Base-by-base conservation (phyloP, 1,140 invertebrate species). In the Oncopodura yosiiana region DNA sequence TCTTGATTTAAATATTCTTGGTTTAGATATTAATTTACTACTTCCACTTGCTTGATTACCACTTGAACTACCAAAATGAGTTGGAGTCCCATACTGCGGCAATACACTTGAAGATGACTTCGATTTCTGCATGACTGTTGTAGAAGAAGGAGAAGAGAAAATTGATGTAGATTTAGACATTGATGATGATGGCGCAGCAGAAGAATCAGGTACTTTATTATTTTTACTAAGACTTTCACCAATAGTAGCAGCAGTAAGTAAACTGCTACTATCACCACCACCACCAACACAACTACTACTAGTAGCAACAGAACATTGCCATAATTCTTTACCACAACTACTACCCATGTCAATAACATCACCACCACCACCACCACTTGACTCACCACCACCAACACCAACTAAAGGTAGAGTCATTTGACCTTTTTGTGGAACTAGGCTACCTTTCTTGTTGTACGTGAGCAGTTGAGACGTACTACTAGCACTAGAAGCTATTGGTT, bases 41-140 rank as follows among this genome's bases (percentile, higher is more conserved):
- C 42, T 32, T 1, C 48, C 21, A 9, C 46, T 36, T 82, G 67
- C 83, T 84, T 68, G 82, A 86, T 52, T 86, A 73, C 26, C 82
- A 81, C 59, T 81, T 77, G 80, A 84, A 88, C 66, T 89, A 82
- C 70, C 79, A 56, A n/a, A n/a, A n/a, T n/a, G 89, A 81, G 66
- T 85, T 78, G 67, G 78, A 69, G 61, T 76, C 78, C 77, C 76
- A 65, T 79, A 30, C 53, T 60, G 78, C 65, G 87, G 84, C 66
- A 87, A 83, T 66, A 89, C 85, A 71, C 82, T 86, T 63, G 84
- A 85, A 53, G 84, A 84, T 8, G 84, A 87, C 67, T 87, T 86
- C 60, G 84, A 87, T 71, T 88, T 89, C 77, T 87, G 84, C 85
- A 88, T 87, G 64, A 77, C 78, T 73, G 74, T 74, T 65, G 63